A percentile compares a stretch with the other conserved stretches of the same genome.
Evolutionary conservation across 2,113 vertebrate species (phyloP).

Genomic region (Conger conger): DNA sequence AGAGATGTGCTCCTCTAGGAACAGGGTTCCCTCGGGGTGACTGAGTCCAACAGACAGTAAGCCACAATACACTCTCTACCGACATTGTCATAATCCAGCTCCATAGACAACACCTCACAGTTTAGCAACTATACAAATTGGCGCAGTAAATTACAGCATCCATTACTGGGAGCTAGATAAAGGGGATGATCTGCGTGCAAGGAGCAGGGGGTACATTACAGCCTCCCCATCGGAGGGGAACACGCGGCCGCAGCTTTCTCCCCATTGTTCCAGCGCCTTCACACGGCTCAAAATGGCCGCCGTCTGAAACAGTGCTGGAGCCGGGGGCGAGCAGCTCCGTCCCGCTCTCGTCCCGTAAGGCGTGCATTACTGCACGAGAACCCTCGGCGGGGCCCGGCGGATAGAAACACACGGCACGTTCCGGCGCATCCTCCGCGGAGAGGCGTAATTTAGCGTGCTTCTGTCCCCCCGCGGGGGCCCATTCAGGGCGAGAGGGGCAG

Average conservation of each 20-base stretch:
- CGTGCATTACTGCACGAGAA: not conserved
- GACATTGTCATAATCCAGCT: not conserved
- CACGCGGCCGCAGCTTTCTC: not conserved
- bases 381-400: not conserved
- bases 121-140: not conserved
- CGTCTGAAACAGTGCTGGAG: not conserved
- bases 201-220: not conserved
- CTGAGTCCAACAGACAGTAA: not conserved
- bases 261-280: not conserved
- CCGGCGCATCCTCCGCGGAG: not conserved
- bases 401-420: not conserved
- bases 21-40: not conserved
- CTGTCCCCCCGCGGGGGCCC: constrained; percentile 12
- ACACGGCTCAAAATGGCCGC: not conserved
- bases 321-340: not conserved
- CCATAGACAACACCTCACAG: not conserved
- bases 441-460: not conserved
- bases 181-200: not conserved
- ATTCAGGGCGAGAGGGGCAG: not conserved
- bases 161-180: not conserved
- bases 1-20: too few species aligned
- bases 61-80: not conserved
- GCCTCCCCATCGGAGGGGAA: not conserved
- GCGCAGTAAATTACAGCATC: not conserved
- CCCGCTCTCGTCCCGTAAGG: not conserved